Evolutionary conservation across 1,140 invertebrate genomes (phyloP), one percentile per base, ranked within the genome.

Genomic region (Drosophila pectinifera): DNA sequence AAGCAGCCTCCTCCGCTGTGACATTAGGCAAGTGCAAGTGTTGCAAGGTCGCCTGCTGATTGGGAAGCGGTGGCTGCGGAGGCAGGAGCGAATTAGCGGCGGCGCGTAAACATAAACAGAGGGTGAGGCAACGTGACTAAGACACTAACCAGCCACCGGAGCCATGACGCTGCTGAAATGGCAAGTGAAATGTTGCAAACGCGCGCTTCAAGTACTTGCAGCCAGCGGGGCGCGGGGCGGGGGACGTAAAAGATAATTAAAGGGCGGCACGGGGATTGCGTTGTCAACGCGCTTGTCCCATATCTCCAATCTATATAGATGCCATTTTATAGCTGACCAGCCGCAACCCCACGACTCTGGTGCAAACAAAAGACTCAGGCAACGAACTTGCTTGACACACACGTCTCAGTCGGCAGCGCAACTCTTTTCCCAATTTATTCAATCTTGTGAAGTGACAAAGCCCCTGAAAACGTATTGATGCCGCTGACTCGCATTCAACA

Each of bases 361-460:
- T n/a, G n/a, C 59, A 63, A 63, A 63, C 59, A 59, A 63, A 63
- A 89, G 83, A 88, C 67, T 80, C 49, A 49, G 73, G 68, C 76
- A 69, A 80, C 83, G 80, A 88, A 88, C 84, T 84, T 42, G 80
- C 64, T 89, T 74, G 28, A 34, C 45, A n/a, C n/a, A n/a, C n/a
- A n/a, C 41, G 42, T 45, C 51, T 28, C 24, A 36, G 14, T 8
- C 34, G 36, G 4, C 20, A 41, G 4, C 48, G 16, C 48, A 55
- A 28, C 63, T 26, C 31, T 18, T 42, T 20, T 38, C 18, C 26
- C 22, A 64, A 64, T 67, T 45, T 31, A 69, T 69, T 69, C 39
- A 31, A 69, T 69, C 54, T 69, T 34, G 31, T 31, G 14, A 18
- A 43, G 24, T 22, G 63, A 26, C 28, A 31, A 22, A 20, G 26